Percentiles rank a stretch among this genome's conserved stretches.
phyloP scores from a whole-genome alignment of 2,888 invertebrate species.

The Tribolium freemani region DNA sequence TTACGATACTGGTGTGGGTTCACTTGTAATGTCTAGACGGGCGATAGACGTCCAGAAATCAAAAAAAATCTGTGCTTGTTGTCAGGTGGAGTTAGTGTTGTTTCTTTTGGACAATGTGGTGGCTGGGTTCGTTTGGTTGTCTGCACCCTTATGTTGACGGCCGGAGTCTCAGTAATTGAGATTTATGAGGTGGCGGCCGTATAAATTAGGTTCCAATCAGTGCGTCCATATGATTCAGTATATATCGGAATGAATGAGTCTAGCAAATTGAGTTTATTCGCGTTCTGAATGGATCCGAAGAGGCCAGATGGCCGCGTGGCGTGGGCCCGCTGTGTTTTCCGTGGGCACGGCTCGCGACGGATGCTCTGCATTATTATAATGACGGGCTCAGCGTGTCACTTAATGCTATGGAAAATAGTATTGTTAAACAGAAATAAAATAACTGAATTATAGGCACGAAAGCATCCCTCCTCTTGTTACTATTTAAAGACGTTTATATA shows the following conservation, averaged over 20 bases:
- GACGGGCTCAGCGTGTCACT: constrained; percentile 54
- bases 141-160: constrained; percentile 33
- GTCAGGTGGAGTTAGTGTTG: too few relatives aligned
- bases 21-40: too few relatives aligned
- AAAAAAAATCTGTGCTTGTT: too few relatives aligned
- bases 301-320: constrained; percentile 54
- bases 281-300: constrained; percentile 52
- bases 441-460: constrained; percentile 50
- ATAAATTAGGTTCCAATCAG: constrained; percentile 59
- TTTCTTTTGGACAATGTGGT: not conserved
- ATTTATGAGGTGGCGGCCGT: constrained; percentile 40
- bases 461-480: not conserved
- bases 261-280: constrained; percentile 59
- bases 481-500: constrained; percentile 30
- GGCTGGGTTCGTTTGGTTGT: not conserved
- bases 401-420: constrained; percentile 52
- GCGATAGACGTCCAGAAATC: too few relatives aligned
- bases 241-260: constrained; percentile 54
- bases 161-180: constrained; percentile 38
- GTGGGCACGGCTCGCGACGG: constrained; percentile 58
- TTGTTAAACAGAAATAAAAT: constrained; percentile 52
- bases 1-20: too few relatives aligned
- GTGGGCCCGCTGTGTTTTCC: constrained; percentile 50
- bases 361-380: constrained; percentile 58
- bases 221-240: constrained; percentile 49